These are phyloP conservation scores for Drosophila littoralis DNA, from an alignment of 1,140 invertebrate genomes.

Conservation along the genomic window DNA sequence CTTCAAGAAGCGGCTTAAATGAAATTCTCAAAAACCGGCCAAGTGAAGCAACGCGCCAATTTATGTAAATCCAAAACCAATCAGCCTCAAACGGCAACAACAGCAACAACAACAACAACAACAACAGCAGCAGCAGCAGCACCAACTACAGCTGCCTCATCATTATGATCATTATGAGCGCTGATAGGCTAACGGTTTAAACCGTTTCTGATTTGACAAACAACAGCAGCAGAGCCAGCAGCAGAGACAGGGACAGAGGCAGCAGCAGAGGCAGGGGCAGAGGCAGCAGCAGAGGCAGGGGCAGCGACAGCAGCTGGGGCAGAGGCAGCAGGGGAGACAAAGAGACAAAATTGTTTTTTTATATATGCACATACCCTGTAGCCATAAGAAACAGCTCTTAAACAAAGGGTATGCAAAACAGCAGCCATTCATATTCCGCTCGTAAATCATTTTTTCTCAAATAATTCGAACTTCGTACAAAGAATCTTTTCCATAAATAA, in stretches of 20 bases:
- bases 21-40: slow-evolving; percentile 59
- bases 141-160: slow-evolving; percentile 38
- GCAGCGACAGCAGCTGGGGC: no score
- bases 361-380: neutral
- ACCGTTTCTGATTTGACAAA: slow-evolving; percentile 59
- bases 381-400: no score
- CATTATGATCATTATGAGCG: slow-evolving; percentile 62
- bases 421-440: no score
- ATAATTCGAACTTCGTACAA: no score
- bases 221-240: neutral
- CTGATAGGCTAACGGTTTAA: slow-evolving; percentile 62
- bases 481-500: no score
- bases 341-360: slow-evolving; percentile 14
- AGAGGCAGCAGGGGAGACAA: no score
- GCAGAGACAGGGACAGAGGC: no score
- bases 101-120: slow-evolving; percentile 37
- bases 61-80: slow-evolving; percentile 81
- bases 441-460: no score
- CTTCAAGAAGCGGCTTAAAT: slow-evolving; percentile 46
- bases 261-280: no score
- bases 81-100: slow-evolving; percentile 63
- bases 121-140: slow-evolving; percentile 35
- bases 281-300: slow-evolving; percentile 1
- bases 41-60: slow-evolving; percentile 68
- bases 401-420: neutral